Conservation (phyloP, 2,797 vertebrate species). For the Sorex maritimensis region DNA sequence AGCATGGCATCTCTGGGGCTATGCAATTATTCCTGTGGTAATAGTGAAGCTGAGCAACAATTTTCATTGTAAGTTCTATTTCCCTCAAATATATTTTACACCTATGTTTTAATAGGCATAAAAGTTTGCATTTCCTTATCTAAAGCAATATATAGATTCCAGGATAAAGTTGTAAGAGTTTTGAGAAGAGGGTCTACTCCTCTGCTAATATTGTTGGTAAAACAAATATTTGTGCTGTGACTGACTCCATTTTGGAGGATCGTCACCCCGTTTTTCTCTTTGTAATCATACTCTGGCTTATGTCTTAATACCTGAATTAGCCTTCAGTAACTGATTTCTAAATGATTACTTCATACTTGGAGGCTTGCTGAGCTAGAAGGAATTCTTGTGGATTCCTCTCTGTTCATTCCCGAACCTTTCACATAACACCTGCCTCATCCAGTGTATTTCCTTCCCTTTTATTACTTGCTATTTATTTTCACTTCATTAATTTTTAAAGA, state of each 20-base stretch:
- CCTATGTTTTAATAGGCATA: neutral
- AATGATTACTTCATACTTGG: neutral
- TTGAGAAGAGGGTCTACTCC: neutral
- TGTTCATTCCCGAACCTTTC: neutral
- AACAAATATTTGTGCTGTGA: slow-evolving; percentile 33
- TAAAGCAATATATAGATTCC: neutral
- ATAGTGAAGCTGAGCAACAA: neutral
- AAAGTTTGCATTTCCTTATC: neutral
- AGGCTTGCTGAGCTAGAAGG: slow-evolving; percentile 27
- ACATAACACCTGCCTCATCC: slow-evolving; percentile 42
- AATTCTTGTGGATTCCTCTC: neutral
- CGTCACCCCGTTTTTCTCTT: neutral
- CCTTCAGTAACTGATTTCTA: slow-evolving; percentile 58
- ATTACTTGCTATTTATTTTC: slow-evolving; percentile 74
- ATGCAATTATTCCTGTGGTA: neutral
- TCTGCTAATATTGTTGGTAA: neutral
- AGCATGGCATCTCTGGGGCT: neutral
- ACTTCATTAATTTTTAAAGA: slow-evolving; percentile 82
- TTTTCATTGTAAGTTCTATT: neutral
- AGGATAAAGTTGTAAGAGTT: neutral
- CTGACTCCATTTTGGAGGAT: neutral
- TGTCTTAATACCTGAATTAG: slow-evolving; percentile 52
- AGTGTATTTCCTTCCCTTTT: slow-evolving; percentile 48
- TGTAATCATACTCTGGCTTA: neutral
- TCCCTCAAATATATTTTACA: neutral